phyloP scores from a whole-genome alignment of 2,797 vertebrate species.

The Macropodus opercularis region DNA sequence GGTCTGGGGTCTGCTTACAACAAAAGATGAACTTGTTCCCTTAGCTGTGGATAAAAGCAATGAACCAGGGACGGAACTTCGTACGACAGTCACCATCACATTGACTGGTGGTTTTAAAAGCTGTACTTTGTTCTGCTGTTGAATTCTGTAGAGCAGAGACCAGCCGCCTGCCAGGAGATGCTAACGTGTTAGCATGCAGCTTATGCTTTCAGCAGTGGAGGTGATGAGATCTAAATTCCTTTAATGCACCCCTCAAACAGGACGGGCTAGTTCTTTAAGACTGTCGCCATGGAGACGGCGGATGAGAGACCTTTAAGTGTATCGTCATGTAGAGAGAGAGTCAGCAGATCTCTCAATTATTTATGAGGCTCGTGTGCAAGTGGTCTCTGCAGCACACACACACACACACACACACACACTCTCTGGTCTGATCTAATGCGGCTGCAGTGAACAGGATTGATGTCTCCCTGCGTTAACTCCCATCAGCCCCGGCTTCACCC shows the following conservation, averaged over 20 bases:
- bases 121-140: not conserved
- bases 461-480: conserved; percentile 41
- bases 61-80: no score
- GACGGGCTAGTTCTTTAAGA: conserved; percentile 40
- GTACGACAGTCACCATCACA: no score
- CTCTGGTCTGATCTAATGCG: conserved; percentile 27
- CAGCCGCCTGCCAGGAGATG: no score
- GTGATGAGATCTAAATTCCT: not conserved
- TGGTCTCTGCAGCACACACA: conserved; percentile 20
- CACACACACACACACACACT: conserved; percentile 2
- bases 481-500: conserved; percentile 12
- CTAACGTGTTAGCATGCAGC: conserved; percentile 14
- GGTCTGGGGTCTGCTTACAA: no score
- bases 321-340: conserved; percentile 33
- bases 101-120: no score
- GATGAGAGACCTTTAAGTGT: conserved; percentile 41
- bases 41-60: no score
- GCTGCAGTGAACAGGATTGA: conserved; percentile 25
- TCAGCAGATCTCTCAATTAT: conserved; percentile 48
- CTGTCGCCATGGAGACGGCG: not conserved
- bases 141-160: no score
- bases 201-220: conserved; percentile 12
- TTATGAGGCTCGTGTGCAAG: conserved; percentile 48
- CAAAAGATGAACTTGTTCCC: no score
- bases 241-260: not conserved